Conservation (phyloP, 2,888 invertebrate genomes). For the Tetragonula carbonaria region DNA sequence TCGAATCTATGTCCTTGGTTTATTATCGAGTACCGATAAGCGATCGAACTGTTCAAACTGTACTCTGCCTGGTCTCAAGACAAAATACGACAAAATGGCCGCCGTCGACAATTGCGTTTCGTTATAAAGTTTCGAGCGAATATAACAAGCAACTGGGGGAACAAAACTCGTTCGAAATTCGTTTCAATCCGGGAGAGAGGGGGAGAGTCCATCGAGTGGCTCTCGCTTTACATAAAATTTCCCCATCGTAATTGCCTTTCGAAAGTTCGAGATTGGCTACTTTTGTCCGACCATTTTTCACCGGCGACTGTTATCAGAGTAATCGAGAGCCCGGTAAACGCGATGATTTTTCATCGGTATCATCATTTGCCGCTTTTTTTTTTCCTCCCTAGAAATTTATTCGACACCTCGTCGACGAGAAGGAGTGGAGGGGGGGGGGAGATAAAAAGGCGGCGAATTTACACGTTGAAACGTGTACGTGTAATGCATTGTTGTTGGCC, state of each 20-base stretch:
- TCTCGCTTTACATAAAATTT: not conserved
- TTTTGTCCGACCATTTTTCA: not conserved
- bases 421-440: fast-evolving
- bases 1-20: not conserved
- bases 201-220: constrained; percentile 1
- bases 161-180: constrained; percentile 1
- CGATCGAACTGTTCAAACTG: not conserved
- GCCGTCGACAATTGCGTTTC: constrained; percentile 7
- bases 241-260: constrained; percentile 7
- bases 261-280: not conserved
- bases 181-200: not conserved
- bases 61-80: too few species aligned
- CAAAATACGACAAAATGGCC: not conserved
- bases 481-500: not conserved
- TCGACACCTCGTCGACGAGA: not conserved
- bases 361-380: not conserved
- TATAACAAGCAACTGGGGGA: not conserved
- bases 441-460: constrained; percentile 9
- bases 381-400: constrained; percentile 6
- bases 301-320: not conserved
- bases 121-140: constrained; percentile 11
- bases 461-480: not conserved
- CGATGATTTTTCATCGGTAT: constrained; percentile 33
- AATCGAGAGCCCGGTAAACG: constrained; percentile 16
- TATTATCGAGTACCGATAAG: not conserved